These are phyloP conservation scores for Hololepta plana DNA, from an alignment of 2,888 invertebrate species.

Conservation along the genomic window DNA sequence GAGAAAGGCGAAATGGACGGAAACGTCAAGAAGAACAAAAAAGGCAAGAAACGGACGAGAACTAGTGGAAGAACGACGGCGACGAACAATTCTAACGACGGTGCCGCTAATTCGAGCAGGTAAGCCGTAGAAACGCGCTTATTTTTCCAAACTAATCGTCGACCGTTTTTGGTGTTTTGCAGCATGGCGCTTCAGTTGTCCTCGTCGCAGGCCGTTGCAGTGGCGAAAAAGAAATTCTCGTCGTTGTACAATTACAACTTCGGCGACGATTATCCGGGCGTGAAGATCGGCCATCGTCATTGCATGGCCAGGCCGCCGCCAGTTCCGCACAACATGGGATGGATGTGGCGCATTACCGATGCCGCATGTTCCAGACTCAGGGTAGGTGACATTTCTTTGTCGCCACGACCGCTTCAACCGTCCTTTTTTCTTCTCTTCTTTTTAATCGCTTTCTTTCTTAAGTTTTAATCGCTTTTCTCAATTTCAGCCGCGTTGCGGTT, in stretches of 20 bases:
- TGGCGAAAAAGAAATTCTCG: too few species aligned
- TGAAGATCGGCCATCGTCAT: constrained; percentile 34
- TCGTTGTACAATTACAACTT: too few species aligned
- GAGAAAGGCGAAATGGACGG: constrained; percentile 4
- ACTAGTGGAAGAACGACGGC: not conserved
- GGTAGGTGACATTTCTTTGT: constrained; percentile 10
- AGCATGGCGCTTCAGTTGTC: too few species aligned
- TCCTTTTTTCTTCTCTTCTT: not conserved
- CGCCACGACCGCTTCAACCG: not conserved
- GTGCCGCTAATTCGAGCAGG: too few species aligned
- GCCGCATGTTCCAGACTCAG: constrained; percentile 16
- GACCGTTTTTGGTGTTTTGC: too few species aligned
- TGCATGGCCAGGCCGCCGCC: constrained; percentile 32
- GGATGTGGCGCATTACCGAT: constrained; percentile 38
- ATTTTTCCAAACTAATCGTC: too few species aligned
- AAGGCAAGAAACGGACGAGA: not conserved
- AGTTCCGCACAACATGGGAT: constrained; percentile 47
- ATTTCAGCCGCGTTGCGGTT: constrained; percentile 29
- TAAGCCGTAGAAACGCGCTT: too few species aligned
- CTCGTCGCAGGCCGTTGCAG: too few species aligned
- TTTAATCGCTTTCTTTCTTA: not conserved
- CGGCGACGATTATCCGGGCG: constrained; percentile 35
- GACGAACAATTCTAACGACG: not conserved
- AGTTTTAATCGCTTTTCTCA: constrained; percentile 1
- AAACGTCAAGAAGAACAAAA: constrained; percentile 4